These are phyloP conservation scores for Squalus acanthias DNA, from an alignment of 2,797 vertebrate species.

Conservation along the genomic window DNA sequence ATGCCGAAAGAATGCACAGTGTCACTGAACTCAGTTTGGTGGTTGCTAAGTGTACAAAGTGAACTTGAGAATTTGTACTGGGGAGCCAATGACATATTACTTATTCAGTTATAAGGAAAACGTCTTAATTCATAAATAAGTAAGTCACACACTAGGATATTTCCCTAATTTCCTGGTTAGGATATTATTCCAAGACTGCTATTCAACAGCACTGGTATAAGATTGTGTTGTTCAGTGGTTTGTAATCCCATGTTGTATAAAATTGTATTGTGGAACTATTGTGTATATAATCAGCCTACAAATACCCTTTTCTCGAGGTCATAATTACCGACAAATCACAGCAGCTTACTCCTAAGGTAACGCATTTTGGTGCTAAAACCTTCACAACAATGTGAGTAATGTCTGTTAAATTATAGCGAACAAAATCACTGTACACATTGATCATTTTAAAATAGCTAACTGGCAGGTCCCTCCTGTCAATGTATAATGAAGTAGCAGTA, in stretches of 20 bases:
- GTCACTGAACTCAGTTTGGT: background rate
- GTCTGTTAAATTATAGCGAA: background rate
- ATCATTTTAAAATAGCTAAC: background rate
- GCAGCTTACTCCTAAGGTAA: background rate
- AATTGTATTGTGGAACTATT: background rate
- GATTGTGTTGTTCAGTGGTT: background rate
- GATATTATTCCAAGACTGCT: background rate
- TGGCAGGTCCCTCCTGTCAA: background rate
- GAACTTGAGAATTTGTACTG: background rate
- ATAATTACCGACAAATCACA: background rate
- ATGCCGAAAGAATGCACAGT: background rate
- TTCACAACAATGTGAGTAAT: background rate
- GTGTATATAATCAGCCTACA: background rate
- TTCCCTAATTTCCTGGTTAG: background rate
- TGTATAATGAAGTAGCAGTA: background rate
- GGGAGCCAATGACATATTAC: background rate
- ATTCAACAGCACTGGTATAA: background rate
- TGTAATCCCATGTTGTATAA: background rate
- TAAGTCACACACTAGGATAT: background rate
- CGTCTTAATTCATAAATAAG: background rate
- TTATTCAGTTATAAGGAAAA: background rate
- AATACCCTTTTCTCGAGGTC: background rate
- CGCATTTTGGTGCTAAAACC: background rate
- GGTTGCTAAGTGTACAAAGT: background rate
- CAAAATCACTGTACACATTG: background rate